Evolutionary conservation across 2,113 vertebrate species (phyloP), one percentile per base, ranked within the genome.

Genomic region (Ellobius talpinus): DNA sequence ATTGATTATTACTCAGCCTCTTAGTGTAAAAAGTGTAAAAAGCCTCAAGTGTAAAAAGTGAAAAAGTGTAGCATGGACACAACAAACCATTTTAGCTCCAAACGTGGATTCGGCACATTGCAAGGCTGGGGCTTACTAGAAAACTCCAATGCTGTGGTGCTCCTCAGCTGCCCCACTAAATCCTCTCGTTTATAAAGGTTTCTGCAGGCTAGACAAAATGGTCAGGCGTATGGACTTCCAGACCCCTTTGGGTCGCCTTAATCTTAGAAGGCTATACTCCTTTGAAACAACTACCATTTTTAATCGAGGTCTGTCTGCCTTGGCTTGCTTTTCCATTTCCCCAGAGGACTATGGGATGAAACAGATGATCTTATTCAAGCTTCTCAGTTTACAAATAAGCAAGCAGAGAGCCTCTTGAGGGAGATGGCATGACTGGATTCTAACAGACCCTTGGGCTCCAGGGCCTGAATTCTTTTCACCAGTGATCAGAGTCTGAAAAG

Each of bases 261-360:
- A 68, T 79, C 7, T 72, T 88, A 88, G 76, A 87, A 90, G 95
- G 26, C 58, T 14, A 33, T 81, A 73, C 16, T 66, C 89, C 12
- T 74, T 87, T 74, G 90, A 45, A 65, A 65, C 81, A 31, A 31
- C 58, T 17, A 4, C 24, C 39, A 17, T 16, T 29, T 63, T 63
- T 63, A 84, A 84, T 61, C 39, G 24, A 42, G n/a, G 26, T 85
- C 58, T 45, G 81, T 19, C 81, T 45, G 81, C 58, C 90, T 68
- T 93, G 86, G 77, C 85, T 89, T 84, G 45, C 26, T 72, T 94
- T 90, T 50, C 58, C 76, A 66, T 96, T 76, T 88, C 47, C 52
- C n/a, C 63, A 73, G 50, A 91, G 65, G 78, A 86, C n/a, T 65
- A 31, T 65, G 86, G 84, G 89, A 45, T 92, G 76, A 81, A 93